phyloP scores from a whole-genome alignment of 1,140 invertebrate species.

The Harpegnathos saltator region DNA sequence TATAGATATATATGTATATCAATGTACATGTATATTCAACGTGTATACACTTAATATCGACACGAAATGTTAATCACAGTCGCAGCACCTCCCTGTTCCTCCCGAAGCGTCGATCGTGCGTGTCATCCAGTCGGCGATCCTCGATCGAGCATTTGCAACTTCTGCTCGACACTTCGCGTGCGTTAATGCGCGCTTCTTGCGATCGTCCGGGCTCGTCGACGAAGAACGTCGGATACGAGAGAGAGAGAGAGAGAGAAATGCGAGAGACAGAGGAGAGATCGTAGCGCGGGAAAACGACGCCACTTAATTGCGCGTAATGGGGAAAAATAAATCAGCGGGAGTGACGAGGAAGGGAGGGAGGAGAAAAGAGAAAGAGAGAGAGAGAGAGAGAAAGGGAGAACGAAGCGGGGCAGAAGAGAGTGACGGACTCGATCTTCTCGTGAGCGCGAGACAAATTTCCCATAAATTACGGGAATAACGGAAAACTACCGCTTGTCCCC shows the following conservation, averaged over 20 bases:
- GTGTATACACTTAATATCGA: constrained; percentile 51
- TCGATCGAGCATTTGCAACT: constrained; percentile 38
- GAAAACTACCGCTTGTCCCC: constrained; percentile 49
- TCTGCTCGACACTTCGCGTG: constrained; percentile 38
- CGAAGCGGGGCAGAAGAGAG: neutral
- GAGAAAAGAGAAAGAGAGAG: constrained; percentile 7
- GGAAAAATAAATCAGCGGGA: constrained; percentile 36
- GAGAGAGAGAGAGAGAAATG: constrained; percentile 17
- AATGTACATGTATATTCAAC: constrained; percentile 60
- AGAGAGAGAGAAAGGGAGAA: neutral
- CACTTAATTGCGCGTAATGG: constrained; percentile 45
- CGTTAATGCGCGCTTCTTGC: constrained; percentile 6
- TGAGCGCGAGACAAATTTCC: constrained; percentile 47
- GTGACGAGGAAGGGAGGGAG: constrained; percentile 4
- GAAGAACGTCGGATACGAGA: constrained; percentile 44
- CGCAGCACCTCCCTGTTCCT: constrained; percentile 12
- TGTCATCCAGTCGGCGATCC: constrained; percentile 27
- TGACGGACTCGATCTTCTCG: constrained; percentile 24
- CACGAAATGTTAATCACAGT: constrained; percentile 60
- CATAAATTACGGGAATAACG: constrained; percentile 58
- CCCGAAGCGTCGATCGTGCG: constrained; percentile 21
- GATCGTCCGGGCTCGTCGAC: constrained; percentile 24
- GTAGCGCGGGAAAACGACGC: constrained; percentile 40
- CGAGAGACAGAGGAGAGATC: neutral
- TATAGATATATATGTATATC: constrained; percentile 53